phyloP scores from a whole-genome alignment of 2,888 invertebrate species.

The Lasioglossum villosulum region DNA sequence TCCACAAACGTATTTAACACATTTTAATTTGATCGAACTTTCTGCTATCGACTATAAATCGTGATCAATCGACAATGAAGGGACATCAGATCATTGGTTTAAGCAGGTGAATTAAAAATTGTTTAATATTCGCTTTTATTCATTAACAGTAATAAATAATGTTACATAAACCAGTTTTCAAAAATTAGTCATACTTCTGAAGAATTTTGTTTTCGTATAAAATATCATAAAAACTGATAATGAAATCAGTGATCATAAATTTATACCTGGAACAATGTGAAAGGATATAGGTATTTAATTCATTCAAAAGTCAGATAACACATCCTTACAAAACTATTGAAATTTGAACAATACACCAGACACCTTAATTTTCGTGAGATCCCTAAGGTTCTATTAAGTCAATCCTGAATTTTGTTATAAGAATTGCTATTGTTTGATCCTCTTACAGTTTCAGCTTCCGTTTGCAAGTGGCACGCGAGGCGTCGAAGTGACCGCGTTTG shows the following conservation, averaged over 20 bases:
- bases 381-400: not conserved
- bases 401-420: not conserved
- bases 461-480: constrained; percentile 4
- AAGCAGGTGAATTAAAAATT: not conserved
- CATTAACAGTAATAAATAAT: not conserved
- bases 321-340: not conserved
- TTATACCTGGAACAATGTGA: not conserved
- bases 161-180: not conserved
- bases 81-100: not conserved
- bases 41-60: not conserved
- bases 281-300: not conserved
- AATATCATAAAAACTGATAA: not conserved
- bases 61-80: not conserved
- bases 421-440: not conserved
- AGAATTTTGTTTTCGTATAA: not conserved
- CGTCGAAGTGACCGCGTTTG: not conserved
- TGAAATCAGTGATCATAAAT: not conserved
- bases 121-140: not conserved
- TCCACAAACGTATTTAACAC: not conserved
- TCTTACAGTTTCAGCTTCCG: constrained; percentile 5
- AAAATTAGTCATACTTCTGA: not conserved
- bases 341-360: not conserved
- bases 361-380: not conserved
- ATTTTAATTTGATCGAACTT: not conserved
- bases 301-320: not conserved